Evolutionary conservation across 92 coral and sea anemone genomes (phyloP).

Genomic region (Epizoanthus ramosus): DNA sequence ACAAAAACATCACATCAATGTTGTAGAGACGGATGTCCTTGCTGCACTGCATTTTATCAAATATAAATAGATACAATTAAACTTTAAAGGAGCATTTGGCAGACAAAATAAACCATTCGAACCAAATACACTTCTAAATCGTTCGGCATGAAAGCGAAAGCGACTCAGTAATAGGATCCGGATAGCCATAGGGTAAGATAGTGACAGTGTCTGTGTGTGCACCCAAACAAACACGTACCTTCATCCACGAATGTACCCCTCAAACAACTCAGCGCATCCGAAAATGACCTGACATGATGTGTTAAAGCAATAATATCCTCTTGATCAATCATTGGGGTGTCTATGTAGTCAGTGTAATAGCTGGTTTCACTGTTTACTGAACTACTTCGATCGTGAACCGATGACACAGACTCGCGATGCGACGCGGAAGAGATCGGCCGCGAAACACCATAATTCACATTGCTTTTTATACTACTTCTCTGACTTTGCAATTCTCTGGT

Average conservation of each 20-base stretch:
- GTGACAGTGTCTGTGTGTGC: constrained; percentile 12
- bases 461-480: constrained; percentile 28
- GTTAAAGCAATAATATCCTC: constrained; percentile 93
- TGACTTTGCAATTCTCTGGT: constrained; percentile 32
- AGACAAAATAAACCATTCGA: not conserved
- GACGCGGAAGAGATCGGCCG: constrained; percentile 41
- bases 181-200: not conserved
- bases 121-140: not conserved
- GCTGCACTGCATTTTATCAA: constrained; percentile 10
- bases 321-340: constrained; percentile 94
- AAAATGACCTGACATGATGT: constrained; percentile 85
- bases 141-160: not conserved
- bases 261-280: constrained; percentile 85
- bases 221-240: constrained; percentile 59
- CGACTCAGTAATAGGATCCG: not conserved
- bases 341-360: constrained; percentile 77
- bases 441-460: constrained; percentile 45
- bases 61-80: not conserved
- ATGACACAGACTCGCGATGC: constrained; percentile 76
- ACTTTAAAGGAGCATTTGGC: constrained; percentile 1
- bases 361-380: constrained; percentile 90
- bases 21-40: not conserved
- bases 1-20: not conserved
- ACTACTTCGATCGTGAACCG: constrained; percentile 82
- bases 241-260: constrained; percentile 87